Base-by-base conservation (phyloP, 2,113 vertebrate species). In the Promerops cafer region DNA sequence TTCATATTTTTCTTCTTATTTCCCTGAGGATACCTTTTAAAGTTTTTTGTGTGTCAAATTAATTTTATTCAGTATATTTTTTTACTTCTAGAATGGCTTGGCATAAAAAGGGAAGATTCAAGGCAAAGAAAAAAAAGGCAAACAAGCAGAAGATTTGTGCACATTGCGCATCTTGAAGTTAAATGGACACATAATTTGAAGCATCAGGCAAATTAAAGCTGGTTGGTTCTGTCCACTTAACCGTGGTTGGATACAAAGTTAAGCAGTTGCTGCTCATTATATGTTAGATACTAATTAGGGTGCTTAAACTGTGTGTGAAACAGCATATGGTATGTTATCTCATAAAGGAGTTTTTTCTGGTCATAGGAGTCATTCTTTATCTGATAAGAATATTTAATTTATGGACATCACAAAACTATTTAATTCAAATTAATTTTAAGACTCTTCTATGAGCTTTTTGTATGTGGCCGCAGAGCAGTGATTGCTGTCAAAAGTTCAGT, bases 341-440 rank as follows among this genome's bases (percentile, higher is more conserved):
- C 23, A 42, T 49, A 91, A 42, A 79, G 28, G 6, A 30, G 4
- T 14, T 71, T 92, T 90, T 97, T 39, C 57, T 93, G 54, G 53
- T 96, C 52, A 61, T 40, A 92, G 64, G 56, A 83, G 95, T 97
- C 30, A 81, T 91, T 96, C 80, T 68, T 77, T 74, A 83, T 96
- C 84, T 88, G 89, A 81, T 92, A 96, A 93, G 61, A 93, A 72
- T 93, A 76, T 82, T 90, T 87, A 13, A 20, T 95, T 94, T 86
- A 74, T 78, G 71, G 66, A 77, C 59, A 90, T 72, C 83, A 72
- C 68, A 78, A 70, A 96, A 63, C 50, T 3, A 91, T 70, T 66
- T 68, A 77, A 54, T 94, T 96, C 39, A 70, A 89, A 83, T 49
- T 75, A 69, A 90, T 74, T 53, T 95, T 89, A 85, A 86, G 61